These are phyloP conservation scores for Leucophenga maculata DNA, from an alignment of 2,888 invertebrate genomes.

Conservation along the genomic window DNA sequence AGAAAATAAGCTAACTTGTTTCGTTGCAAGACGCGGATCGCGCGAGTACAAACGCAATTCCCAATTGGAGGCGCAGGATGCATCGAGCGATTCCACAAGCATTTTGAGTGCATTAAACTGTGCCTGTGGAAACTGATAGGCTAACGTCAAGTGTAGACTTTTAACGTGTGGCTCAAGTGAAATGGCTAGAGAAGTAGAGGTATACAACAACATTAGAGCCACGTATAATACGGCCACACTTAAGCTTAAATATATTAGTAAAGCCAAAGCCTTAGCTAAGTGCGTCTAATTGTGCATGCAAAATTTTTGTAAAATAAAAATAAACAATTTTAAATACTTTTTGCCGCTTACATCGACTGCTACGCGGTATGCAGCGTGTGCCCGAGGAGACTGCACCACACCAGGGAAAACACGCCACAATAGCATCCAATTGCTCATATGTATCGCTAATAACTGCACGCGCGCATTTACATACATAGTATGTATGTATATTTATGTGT, in stretches of 20 bases:
- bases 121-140: slow-evolving; percentile 86
- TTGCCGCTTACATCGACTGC: slow-evolving; percentile 76
- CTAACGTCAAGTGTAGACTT: slow-evolving; percentile 89
- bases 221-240: not conserved
- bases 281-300: not conserved
- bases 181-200: slow-evolving; percentile 74
- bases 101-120: slow-evolving; percentile 82
- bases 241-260: slow-evolving; percentile 11
- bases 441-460: slow-evolving; percentile 75
- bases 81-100: slow-evolving; percentile 82
- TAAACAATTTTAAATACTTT: not conserved
- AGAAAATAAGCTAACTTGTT: slow-evolving; percentile 74
- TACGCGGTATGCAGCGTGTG: slow-evolving; percentile 77
- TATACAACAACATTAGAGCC: slow-evolving; percentile 7
- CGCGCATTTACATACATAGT: no score
- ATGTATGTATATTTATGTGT: not conserved
- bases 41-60: slow-evolving; percentile 90
- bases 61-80: slow-evolving; percentile 81
- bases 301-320: slow-evolving; percentile 11
- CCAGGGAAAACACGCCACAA: slow-evolving; percentile 86
- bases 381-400: slow-evolving; percentile 77
- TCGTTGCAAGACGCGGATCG: slow-evolving; percentile 82
- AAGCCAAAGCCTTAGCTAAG: slow-evolving; percentile 1
- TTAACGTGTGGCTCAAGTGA: slow-evolving; percentile 86
- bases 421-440: slow-evolving; percentile 82